Percentiles rank a stretch among this genome's conserved stretches.
Conservation (phyloP, 2,888 invertebrate species). For the Orthosia gothica region DNA sequence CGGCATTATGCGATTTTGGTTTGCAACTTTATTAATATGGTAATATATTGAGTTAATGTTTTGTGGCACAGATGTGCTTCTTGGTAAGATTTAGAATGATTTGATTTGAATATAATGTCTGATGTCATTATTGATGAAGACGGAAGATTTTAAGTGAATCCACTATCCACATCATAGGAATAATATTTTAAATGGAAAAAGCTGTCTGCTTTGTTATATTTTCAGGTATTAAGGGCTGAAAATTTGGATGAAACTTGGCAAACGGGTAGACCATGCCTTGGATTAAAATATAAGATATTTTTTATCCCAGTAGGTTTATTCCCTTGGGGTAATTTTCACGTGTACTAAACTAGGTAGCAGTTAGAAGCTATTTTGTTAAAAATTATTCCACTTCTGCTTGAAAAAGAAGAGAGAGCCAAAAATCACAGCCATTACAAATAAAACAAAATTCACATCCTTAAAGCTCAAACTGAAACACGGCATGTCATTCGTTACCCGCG, state of each 20-base stretch:
- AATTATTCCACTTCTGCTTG: not conserved
- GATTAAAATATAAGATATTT: too few species aligned
- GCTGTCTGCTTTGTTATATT: too few species aligned
- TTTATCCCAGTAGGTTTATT: too few species aligned
- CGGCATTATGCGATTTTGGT: slow-evolving; percentile 70
- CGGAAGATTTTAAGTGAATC: not conserved
- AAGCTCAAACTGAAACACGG: slow-evolving; percentile 1
- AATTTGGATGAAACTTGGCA: too few species aligned
- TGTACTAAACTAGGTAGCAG: too few species aligned
- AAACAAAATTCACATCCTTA: slow-evolving; percentile 9
- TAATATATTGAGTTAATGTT: slow-evolving; percentile 63
- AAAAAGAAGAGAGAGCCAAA: not conserved
- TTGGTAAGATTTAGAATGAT: slow-evolving; percentile 35
- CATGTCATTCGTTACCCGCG: slow-evolving; percentile 22
- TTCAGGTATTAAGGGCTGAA: too few species aligned
- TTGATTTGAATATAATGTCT: slow-evolving; percentile 42
- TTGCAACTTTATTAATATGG: slow-evolving; percentile 73
- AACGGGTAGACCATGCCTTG: too few species aligned
- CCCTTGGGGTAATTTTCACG: too few species aligned
- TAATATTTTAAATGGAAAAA: too few species aligned
- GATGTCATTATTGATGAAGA: slow-evolving; percentile 12
- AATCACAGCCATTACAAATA: slow-evolving; percentile 4
- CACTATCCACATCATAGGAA: too few species aligned
- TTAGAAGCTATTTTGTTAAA: too few species aligned
- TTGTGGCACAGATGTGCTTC: slow-evolving; percentile 60